Conservation (phyloP, 2,888 invertebrate genomes). For the Eristalis arbustorum region DNA sequence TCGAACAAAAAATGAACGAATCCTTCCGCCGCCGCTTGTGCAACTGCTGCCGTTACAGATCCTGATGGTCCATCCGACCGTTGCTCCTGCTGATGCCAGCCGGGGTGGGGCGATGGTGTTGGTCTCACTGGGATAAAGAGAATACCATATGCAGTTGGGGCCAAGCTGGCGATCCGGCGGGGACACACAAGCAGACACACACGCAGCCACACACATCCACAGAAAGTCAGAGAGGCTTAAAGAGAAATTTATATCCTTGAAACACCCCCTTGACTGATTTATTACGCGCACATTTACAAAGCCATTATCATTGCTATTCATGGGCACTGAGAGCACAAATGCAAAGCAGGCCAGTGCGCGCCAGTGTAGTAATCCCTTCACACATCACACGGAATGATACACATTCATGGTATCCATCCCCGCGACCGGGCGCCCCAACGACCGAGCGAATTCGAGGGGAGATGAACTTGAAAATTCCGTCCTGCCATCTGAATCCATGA, state of each 20-base stretch:
- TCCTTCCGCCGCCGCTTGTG: conserved; percentile 15
- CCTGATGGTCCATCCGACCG: background rate
- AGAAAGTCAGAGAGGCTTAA: conserved; percentile 73
- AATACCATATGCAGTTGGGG: conserved; percentile 55
- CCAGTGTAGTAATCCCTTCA: conserved; percentile 63
- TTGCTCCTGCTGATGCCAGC: background rate
- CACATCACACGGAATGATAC: conserved; percentile 69
- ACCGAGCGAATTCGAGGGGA: conserved; percentile 52
- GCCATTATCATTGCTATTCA: conserved; percentile 74
- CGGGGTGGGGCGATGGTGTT: background rate
- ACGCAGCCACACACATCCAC: background rate
- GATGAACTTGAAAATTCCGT: conserved; percentile 68
- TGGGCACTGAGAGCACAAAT: conserved; percentile 63
- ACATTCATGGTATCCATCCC: conserved; percentile 12
- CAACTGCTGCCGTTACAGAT: conserved; percentile 1
- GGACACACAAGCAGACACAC: background rate
- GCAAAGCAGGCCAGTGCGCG: conserved; percentile 59
- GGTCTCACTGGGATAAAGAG: conserved; percentile 28
- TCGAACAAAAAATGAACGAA: conserved; percentile 33
- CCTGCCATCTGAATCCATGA: conserved; percentile 70
- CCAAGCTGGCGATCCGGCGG: conserved; percentile 18
- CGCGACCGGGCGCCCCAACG: background rate
- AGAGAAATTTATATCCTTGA: conserved; percentile 76
- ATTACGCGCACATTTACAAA: conserved; percentile 76
- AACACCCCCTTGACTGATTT: conserved; percentile 76